Evolutionary conservation across 2,888 invertebrate species (phyloP).

Genomic region (Bibio marci): DNA sequence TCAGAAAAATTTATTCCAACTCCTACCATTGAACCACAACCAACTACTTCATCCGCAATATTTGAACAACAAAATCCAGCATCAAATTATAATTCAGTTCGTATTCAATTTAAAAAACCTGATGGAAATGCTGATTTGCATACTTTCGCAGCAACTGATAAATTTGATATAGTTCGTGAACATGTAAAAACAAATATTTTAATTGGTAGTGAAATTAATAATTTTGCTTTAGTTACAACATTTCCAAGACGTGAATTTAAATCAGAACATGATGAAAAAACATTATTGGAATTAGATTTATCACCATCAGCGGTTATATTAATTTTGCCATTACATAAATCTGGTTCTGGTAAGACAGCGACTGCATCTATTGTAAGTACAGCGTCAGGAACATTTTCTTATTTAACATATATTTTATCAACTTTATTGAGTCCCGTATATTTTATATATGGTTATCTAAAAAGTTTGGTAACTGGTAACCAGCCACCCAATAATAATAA

Average conservation of each 20-base stretch:
- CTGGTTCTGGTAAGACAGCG: slow-evolving; percentile 8
- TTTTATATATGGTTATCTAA: neutral
- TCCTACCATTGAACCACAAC: slow-evolving; percentile 6
- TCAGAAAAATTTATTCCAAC: slow-evolving; percentile 30
- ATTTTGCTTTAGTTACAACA: slow-evolving; percentile 61
- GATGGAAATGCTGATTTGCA: slow-evolving; percentile 60
- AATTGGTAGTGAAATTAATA: slow-evolving; percentile 24
- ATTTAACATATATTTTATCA: neutral
- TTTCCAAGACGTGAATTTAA: slow-evolving; percentile 81
- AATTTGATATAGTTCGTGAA: slow-evolving; percentile 36
- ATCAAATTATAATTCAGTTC: slow-evolving; percentile 26
- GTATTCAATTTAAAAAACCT: slow-evolving; percentile 75
- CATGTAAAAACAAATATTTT: slow-evolving; percentile 23
- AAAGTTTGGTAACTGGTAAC: neutral
- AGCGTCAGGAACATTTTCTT: neutral
- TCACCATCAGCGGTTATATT: slow-evolving; percentile 74
- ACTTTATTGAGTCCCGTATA: too few species aligned
- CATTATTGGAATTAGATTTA: slow-evolving; percentile 66
- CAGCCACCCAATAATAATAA: slow-evolving; percentile 3
- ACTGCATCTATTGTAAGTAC: neutral
- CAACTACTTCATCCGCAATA: slow-evolving; percentile 1
- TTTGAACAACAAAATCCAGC: slow-evolving; percentile 6
- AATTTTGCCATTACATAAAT: slow-evolving; percentile 25
- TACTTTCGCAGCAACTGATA: slow-evolving; percentile 49
- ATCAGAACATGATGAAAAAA: slow-evolving; percentile 74